Conservation (phyloP, 2,888 invertebrate genomes). For the Drosophila subquinaria region DNA sequence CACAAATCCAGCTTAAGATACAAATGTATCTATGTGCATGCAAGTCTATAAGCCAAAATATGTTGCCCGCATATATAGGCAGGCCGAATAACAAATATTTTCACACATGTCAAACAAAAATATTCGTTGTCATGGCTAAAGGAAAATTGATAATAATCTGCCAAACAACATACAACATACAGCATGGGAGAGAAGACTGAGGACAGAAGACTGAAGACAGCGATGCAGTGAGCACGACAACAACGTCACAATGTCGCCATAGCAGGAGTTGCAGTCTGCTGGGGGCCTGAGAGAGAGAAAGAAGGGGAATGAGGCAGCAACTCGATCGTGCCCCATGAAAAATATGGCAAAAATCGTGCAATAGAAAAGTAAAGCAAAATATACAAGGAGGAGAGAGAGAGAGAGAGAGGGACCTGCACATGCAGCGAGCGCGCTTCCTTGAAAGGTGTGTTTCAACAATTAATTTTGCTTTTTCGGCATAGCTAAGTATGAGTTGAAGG, state of each 20-base stretch:
- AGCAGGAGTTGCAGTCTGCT: slow-evolving; percentile 16
- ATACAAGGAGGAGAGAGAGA: not conserved
- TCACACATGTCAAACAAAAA: slow-evolving; percentile 72
- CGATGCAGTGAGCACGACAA: slow-evolving; percentile 49
- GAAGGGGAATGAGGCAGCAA: slow-evolving; percentile 19
- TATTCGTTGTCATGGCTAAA: slow-evolving; percentile 78
- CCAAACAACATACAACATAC: slow-evolving; percentile 46
- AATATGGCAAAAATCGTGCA: slow-evolving; percentile 80
- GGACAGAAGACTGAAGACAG: slow-evolving; percentile 2
- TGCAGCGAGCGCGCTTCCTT: slow-evolving; percentile 62
- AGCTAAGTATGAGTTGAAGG: slow-evolving; percentile 17
- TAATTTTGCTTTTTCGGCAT: slow-evolving; percentile 78
- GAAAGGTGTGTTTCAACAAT: slow-evolving; percentile 81
- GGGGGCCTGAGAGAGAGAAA: not conserved
- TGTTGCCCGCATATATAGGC: slow-evolving; percentile 61
- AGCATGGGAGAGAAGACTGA: slow-evolving; percentile 11
- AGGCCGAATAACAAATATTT: slow-evolving; percentile 70
- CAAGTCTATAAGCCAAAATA: slow-evolving; percentile 16
- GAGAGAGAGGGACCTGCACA: slow-evolving; percentile 5
- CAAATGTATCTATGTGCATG: slow-evolving; percentile 10
- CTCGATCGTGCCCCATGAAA: slow-evolving; percentile 71
- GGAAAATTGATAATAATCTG: slow-evolving; percentile 73
- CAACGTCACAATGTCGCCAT: slow-evolving; percentile 61
- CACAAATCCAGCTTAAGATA: slow-evolving; percentile 3
- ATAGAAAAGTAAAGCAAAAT: slow-evolving; percentile 68